Evolutionary conservation across 2,797 vertebrate genomes (phyloP), one percentile per base, ranked within the genome.

Genomic region (Etheostoma nigrum): DNA sequence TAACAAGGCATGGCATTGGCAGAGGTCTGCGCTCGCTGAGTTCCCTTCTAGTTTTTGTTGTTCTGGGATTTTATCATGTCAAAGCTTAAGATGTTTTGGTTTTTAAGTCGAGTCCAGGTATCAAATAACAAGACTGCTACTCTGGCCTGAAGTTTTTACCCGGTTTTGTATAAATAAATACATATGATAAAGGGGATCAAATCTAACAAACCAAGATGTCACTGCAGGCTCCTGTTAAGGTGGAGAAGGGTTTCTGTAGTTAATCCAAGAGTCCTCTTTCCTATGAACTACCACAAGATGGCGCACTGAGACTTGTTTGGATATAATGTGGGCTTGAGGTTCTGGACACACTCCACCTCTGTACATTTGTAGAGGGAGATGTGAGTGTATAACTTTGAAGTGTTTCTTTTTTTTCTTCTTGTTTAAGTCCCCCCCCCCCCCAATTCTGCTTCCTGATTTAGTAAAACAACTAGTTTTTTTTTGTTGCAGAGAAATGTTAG

Each of bases 231-330:
- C 49, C 54, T 49, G 44, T 58, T 3, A 14, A 48, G 15, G n/a
- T 61, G 14, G 14, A 12, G 18, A 3, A 36, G 30, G 49, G 42
- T 27, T 23, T 11, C 42, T 62, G 6, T 5, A 2, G 1, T 60
- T 40, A 4, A 47, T 21, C 3, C 14, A 19, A 23, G 1, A 16
- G 13, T 6, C 33, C 7, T 27, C 25, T 40, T 48, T 16, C 23
- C 19, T 23, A 9, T 12, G 0, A 45, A 1, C 1, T 1, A 19
- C 71, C 80, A 71, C 75, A 47, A 71, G 80, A 57, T 78, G 80
- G 75, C 80, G 80, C 75, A 67, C 60, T 62, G 54, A 66, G 30
- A 66, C 65, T 57, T 51, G 7, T 60, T 25, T 69, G 52, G 18
- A 0, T 52, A 10, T n/a, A 15, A 52, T 11, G 9, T 33, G 8